Percentiles rank a stretch among this genome's conserved stretches.
phyloP scores from a whole-genome alignment of 2,113 vertebrate species.

The Alethe diademata region DNA sequence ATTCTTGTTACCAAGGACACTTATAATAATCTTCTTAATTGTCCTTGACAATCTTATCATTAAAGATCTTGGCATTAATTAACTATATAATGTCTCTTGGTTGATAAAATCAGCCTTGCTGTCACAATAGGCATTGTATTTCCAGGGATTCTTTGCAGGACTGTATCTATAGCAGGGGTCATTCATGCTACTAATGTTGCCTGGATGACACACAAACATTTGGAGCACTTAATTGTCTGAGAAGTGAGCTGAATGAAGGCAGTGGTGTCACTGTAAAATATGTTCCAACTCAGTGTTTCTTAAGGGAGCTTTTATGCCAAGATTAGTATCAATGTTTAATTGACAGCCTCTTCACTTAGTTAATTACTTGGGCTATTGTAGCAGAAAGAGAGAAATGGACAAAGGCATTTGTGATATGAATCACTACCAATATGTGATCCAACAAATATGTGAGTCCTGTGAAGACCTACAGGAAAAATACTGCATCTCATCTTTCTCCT shows the following conservation, averaged over 20 bases:
- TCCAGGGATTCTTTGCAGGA: slow-evolving; percentile 65
- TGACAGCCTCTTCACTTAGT: slow-evolving; percentile 82
- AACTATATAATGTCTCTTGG: slow-evolving; percentile 69
- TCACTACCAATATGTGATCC: slow-evolving; percentile 69
- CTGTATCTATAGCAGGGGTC: slow-evolving; percentile 69
- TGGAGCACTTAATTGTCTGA: slow-evolving; percentile 77
- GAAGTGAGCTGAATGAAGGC: slow-evolving; percentile 79
- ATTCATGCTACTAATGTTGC: slow-evolving; percentile 69
- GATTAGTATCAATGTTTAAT: slow-evolving; percentile 87
- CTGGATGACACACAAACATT: slow-evolving; percentile 75
- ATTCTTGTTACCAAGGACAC: slow-evolving; percentile 84
- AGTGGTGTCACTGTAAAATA: slow-evolving; percentile 72
- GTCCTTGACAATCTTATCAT: slow-evolving; percentile 80
- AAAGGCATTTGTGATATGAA: slow-evolving; percentile 78
- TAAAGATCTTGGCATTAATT: slow-evolving; percentile 80
- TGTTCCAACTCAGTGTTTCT: slow-evolving; percentile 73
- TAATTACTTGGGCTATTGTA: slow-evolving; percentile 79
- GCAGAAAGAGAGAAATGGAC: slow-evolving; percentile 68
- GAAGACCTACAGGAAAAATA: slow-evolving; percentile 28
- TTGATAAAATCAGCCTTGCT: slow-evolving; percentile 68
- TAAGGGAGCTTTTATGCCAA: slow-evolving; percentile 79
- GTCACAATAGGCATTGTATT: slow-evolving; percentile 73
- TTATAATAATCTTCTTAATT: slow-evolving; percentile 82
- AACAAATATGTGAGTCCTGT: slow-evolving; percentile 61
- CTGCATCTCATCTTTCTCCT: slow-evolving; percentile 35